Evolutionary conservation across 2,797 vertebrate genomes (phyloP).

Genomic region (Falco columbarius): DNA sequence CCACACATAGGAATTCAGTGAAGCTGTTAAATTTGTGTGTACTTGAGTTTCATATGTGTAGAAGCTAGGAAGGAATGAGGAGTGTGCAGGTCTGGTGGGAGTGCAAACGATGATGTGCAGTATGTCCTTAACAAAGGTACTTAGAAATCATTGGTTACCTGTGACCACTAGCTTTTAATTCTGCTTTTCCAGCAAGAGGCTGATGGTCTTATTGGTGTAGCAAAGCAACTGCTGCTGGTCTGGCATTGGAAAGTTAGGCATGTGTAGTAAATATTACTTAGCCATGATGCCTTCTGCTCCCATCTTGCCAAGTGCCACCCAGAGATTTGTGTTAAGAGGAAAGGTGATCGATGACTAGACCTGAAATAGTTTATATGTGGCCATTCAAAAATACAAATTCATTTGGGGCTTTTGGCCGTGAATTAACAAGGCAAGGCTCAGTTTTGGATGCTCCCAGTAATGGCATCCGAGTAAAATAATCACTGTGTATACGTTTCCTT

Average conservation of each 20-base stretch:
- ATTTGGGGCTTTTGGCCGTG: neutral
- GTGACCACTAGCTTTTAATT: neutral
- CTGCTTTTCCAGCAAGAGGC: neutral
- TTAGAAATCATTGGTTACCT: neutral
- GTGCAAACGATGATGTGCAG: neutral
- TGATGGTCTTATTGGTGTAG: too few relatives aligned
- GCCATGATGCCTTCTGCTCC: neutral
- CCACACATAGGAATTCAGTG: neutral
- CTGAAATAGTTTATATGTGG: neutral
- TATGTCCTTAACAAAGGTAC: neutral
- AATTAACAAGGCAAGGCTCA: neutral
- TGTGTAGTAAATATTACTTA: fast-evolving
- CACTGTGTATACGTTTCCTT: neutral
- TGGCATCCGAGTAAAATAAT: fast-evolving
- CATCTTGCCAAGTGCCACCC: neutral
- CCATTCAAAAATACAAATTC: fast-evolving
- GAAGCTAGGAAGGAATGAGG: neutral
- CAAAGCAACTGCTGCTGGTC: neutral
- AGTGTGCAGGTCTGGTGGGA: neutral
- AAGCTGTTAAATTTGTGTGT: neutral
- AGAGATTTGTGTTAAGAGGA: neutral
- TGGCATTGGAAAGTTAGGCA: neutral
- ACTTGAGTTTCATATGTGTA: neutral
- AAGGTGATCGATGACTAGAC: neutral
- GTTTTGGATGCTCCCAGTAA: neutral